Conservation (phyloP, 2,888 invertebrate genomes). For the Gryllus longicercus region DNA sequence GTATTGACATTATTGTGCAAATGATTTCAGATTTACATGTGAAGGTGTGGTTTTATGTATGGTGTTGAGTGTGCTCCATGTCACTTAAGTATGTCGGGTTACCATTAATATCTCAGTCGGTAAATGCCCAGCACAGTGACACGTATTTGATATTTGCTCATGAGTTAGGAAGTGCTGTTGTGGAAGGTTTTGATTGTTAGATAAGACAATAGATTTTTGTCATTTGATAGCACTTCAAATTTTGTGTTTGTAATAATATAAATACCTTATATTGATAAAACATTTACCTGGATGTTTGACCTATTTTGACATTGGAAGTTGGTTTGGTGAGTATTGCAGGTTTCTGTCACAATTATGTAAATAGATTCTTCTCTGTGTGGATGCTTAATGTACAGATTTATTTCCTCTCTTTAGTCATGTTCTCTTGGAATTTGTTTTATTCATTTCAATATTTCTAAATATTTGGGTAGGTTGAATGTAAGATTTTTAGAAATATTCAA, state of each 20-base stretch:
- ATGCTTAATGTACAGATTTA: neutral
- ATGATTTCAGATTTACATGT: neutral
- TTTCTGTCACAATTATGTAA: neutral
- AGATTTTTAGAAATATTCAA: neutral
- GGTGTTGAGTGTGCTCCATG: neutral
- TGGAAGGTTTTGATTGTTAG: no score
- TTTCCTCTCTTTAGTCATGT: neutral
- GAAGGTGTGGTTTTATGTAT: neutral
- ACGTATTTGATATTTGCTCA: neutral
- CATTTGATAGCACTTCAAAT: no score
- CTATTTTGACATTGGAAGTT: neutral
- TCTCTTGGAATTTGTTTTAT: neutral
- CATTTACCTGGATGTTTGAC: no score
- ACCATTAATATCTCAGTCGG: neutral
- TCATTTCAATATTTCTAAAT: neutral
- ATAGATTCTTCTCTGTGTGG: constrained; percentile 1
- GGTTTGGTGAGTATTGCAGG: constrained; percentile 1
- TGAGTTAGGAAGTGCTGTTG: neutral
- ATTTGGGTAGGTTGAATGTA: neutral
- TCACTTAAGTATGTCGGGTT: neutral
- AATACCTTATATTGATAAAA: no score
- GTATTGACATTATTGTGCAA: neutral
- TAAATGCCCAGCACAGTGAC: neutral
- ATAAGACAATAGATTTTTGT: no score
- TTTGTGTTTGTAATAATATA: no score